These are phyloP conservation scores for Micromussa lordhowensis DNA, from an alignment of 92 coral and sea anemone genomes.

Conservation along the genomic window DNA sequence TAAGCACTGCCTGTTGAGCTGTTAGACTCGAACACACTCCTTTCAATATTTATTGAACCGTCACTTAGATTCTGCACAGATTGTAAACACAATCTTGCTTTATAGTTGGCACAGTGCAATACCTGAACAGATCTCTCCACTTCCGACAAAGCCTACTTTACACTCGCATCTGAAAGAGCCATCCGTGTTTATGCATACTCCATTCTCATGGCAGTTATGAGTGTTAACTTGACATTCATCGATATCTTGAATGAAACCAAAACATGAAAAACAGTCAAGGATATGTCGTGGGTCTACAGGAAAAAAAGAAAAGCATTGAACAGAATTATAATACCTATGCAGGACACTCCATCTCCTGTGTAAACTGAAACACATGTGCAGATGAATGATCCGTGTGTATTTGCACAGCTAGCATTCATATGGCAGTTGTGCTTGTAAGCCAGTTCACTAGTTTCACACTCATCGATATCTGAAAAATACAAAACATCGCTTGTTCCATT, in stretches of 20 bases:
- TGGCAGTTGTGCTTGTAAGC: constrained; percentile 79
- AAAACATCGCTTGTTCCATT: background rate
- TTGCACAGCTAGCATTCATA: constrained; percentile 78
- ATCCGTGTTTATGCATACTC: constrained; percentile 79
- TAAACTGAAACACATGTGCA: constrained; percentile 82
- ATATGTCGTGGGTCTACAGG: background rate
- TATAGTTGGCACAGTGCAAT: background rate
- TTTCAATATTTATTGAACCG: too few relatives aligned
- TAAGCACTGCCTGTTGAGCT: too few relatives aligned
- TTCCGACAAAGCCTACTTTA: constrained; percentile 74
- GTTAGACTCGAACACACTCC: too few relatives aligned
- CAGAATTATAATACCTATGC: constrained; percentile 48
- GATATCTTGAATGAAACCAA: constrained; percentile 56
- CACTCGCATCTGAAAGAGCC: constrained; percentile 84
- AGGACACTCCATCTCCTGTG: constrained; percentile 83
- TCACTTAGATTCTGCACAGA: too few relatives aligned
- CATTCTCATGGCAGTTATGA: constrained; percentile 81
- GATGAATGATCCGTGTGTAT: constrained; percentile 76
- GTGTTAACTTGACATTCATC: constrained; percentile 72
- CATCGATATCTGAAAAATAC: constrained; percentile 71
- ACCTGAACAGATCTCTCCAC: constrained; percentile 79
- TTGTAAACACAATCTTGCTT: background rate
- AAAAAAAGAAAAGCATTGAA: background rate
- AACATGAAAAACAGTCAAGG: too few relatives aligned
- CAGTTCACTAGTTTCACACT: constrained; percentile 59